Evolutionary conservation across 2,888 invertebrate genomes (phyloP).

Genomic region (Drosophila differens): DNA sequence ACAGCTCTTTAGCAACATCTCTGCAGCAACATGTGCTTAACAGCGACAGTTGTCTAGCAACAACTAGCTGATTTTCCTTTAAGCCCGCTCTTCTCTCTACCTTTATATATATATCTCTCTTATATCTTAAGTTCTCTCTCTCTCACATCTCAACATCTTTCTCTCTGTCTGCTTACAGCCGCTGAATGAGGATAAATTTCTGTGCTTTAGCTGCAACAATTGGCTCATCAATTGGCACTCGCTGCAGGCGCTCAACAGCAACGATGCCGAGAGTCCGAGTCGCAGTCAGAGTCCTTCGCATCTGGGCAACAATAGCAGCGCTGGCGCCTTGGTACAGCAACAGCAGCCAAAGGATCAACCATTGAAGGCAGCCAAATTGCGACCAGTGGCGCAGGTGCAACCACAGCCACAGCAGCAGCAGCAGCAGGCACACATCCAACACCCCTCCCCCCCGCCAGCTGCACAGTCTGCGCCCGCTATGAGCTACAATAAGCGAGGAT

Average conservation of each 20-base stretch:
- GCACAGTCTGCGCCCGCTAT: conserved; percentile 23
- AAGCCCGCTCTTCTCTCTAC: not conserved
- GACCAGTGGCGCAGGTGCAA: conserved; percentile 67
- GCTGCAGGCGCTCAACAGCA: conserved; percentile 83
- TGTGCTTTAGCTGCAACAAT: conserved; percentile 85
- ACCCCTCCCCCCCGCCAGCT: not conserved
- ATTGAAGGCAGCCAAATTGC: conserved; percentile 37
- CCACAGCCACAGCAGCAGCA: conserved; percentile 49
- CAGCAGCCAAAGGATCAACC: conserved; percentile 60
- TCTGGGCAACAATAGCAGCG: conserved; percentile 74
- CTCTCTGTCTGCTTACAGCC: conserved; percentile 74
- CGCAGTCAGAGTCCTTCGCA: conserved; percentile 77
- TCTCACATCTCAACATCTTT: not conserved
- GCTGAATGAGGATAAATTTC: conserved; percentile 84
- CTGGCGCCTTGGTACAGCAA: conserved; percentile 64
- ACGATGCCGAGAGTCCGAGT: conserved; percentile 83
- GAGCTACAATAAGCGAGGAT: conserved; percentile 57
- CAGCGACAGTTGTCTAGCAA: not conserved
- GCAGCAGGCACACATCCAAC: conserved; percentile 9
- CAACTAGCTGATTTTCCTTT: not conserved
- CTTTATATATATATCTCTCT: not conserved
- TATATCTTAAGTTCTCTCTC: not conserved
- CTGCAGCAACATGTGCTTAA: not conserved
- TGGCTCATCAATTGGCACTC: conserved; percentile 86
- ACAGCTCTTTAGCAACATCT: not conserved